Evolutionary conservation across 2,113 vertebrate species (phyloP), one percentile per base, ranked within the genome.

Genomic region (Entelurus aequoreus): DNA sequence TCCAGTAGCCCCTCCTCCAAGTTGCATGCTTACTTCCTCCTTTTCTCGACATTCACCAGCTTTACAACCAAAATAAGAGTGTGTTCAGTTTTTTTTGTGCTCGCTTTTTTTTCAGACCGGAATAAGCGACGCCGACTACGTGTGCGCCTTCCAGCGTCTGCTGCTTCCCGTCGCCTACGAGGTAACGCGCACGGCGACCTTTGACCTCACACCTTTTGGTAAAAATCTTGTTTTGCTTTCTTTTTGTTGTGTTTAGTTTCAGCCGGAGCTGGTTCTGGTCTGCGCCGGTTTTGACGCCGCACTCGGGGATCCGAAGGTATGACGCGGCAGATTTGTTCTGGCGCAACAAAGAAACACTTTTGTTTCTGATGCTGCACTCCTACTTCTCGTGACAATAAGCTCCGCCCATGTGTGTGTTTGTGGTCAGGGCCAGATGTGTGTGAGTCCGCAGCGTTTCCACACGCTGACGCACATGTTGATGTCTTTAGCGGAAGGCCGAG

Each of bases 211-310:
- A 13, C 40, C 6, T 44, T 44, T 44, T 13, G 11, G 10, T 37
- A 48, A 49, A 61, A 60, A 6, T 12, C 5, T 38, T 36, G 16
- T 56, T 49, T 12, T 15, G 44, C 55, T 14, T 54, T 12, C 66
- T 6, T 53, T n/a, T 59, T 66, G 28, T 73, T 81, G 37, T 66
- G 15, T 82, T 11, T 63, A 95, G 94, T 96, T 95, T 72, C 90
- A 92, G 69, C 94, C 94, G 62, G 89, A 96, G 75, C 77, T 96
- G 42, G 91, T 96, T 60, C 84, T 96, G 64, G 93, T 95, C 6
- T 92, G 89, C 3, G 93, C 93, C 57, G 94, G 94, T 55, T 95
- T 92, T 49, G 93, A 96, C 77, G 86, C 91, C 1, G 81, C 88
- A n/a, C 61, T 79, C 0, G 93, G 93, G 57, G 94, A 95, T 67